These are phyloP conservation scores for Proisotoma minuta DNA, from an alignment of 2,888 invertebrate species.

Conservation along the genomic window DNA sequence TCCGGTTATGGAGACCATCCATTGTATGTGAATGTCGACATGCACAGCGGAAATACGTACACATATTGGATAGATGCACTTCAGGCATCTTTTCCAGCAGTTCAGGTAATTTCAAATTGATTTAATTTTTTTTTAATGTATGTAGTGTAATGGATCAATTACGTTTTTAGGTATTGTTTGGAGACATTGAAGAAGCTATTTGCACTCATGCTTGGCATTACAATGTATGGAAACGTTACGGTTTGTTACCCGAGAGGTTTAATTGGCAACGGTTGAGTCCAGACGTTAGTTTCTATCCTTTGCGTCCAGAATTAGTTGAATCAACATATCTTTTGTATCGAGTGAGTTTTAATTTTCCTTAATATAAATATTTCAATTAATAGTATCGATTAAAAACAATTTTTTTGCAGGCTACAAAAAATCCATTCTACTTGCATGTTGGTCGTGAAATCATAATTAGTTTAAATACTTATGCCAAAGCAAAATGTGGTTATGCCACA, in stretches of 20 bases:
- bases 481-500: conserved; percentile 62
- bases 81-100: conserved; percentile 55
- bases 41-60: conserved; percentile 58
- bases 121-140: not conserved
- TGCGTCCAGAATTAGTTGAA: conserved; percentile 61
- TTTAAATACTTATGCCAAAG: conserved; percentile 55
- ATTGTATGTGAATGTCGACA: conserved; percentile 61
- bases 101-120: conserved; percentile 49
- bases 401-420: conserved; percentile 56
- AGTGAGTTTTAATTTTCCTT: conserved; percentile 19
- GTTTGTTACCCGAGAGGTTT: conserved; percentile 56
- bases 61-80: conserved; percentile 63
- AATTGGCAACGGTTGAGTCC: conserved; percentile 55
- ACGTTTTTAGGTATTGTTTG: conserved; percentile 54
- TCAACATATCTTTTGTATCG: conserved; percentile 59
- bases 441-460: conserved; percentile 58
- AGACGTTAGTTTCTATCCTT: conserved; percentile 61
- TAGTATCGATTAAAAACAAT: not conserved
- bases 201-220: conserved; percentile 62
- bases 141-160: not conserved
- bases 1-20: conserved; percentile 59
- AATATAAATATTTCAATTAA: not conserved
- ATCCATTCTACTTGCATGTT: conserved; percentile 63
- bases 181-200: conserved; percentile 63
- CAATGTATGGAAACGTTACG: conserved; percentile 60